phyloP scores from a whole-genome alignment of 2,113 vertebrate species.

The pig (Sus scrofa) region T2T-Sscrofa CM000814.6:85349001-85349500 shows the following conservation, averaged over 20 bases:
- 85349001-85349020: neutral
- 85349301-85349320: neutral
- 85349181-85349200: neutral
- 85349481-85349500: too few species aligned
- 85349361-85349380: neutral
- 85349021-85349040: neutral
- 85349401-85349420: too few species aligned
- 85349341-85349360: neutral
- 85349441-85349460: too few species aligned
- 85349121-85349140: neutral
- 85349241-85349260: rapidly evolving
- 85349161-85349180: neutral
- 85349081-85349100: neutral
- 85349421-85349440: too few species aligned
- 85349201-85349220: neutral
- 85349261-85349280: neutral
- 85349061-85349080: neutral
- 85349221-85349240: neutral
- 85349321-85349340: neutral
- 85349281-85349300: neutral
- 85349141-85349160: neutral
- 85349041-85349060: neutral
- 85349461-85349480: too few species aligned
- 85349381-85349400: too few species aligned
- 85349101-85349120: neutral